phyloP scores from a whole-genome alignment of 1,140 invertebrate species.

The Danaus melanippus region DNA sequence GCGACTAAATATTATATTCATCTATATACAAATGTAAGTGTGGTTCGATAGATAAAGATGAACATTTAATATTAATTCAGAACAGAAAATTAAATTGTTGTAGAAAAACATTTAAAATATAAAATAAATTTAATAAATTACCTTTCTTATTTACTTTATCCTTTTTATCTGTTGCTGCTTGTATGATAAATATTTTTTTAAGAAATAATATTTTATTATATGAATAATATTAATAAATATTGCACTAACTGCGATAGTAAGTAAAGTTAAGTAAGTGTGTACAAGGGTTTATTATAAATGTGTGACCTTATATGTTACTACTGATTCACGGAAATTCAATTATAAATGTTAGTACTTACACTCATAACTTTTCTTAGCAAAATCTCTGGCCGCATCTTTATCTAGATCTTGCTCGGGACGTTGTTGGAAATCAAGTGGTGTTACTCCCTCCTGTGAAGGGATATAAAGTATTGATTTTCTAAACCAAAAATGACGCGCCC shows the following conservation, averaged over 20 bases:
- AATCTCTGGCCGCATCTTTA: slow-evolving; percentile 34
- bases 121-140: slow-evolving; percentile 3
- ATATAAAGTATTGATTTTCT: too few relatives aligned
- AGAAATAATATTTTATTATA: too few relatives aligned
- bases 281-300: too few relatives aligned
- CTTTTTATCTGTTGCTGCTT: slow-evolving; percentile 16
- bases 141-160: slow-evolving; percentile 12
- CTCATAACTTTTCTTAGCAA: slow-evolving; percentile 41
- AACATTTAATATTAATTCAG: not conserved
- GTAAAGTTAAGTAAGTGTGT: too few relatives aligned
- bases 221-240: too few relatives aligned
- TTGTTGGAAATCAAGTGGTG: slow-evolving; percentile 41
- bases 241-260: too few relatives aligned
- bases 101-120: not conserved
- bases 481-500: too few relatives aligned
- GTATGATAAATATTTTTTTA: not conserved
- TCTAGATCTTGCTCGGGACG: slow-evolving; percentile 44
- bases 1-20: too few relatives aligned
- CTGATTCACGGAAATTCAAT: too few relatives aligned
- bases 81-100: not conserved
- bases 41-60: too few relatives aligned
- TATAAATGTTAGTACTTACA: slow-evolving; percentile 27
- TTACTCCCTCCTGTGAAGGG: slow-evolving; percentile 45
- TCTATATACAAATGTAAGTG: too few relatives aligned
- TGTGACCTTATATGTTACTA: too few relatives aligned